phyloP scores from a whole-genome alignment of 2,888 invertebrate species.

The Marronus borbonicus region DNA sequence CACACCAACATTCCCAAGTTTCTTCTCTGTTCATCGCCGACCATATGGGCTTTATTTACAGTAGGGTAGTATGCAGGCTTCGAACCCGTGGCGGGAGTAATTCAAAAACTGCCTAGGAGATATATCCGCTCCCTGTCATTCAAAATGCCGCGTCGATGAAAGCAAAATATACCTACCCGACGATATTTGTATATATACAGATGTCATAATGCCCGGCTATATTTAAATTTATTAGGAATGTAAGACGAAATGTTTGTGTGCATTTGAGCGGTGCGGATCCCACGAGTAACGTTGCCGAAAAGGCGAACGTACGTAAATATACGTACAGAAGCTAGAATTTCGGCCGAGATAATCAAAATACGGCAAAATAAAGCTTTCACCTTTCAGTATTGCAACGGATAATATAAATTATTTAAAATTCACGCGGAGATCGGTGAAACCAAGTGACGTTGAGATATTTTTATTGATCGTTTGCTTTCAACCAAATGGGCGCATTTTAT shows the following conservation, averaged over 20 bases:
- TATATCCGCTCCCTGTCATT: constrained; percentile 40
- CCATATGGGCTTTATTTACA: constrained; percentile 25
- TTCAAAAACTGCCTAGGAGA: neutral
- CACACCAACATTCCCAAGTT: neutral
- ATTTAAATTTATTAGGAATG: constrained; percentile 45
- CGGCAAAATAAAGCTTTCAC: no score
- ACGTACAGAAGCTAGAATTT: neutral
- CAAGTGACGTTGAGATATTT: no score
- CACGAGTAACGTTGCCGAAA: no score
- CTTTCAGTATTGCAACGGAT: neutral
- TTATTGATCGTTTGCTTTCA: no score
- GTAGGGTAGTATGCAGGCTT: neutral
- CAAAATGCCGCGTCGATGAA: constrained; percentile 29
- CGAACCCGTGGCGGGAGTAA: no score
- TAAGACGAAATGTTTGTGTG: constrained; percentile 13
- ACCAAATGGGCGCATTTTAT: no score
- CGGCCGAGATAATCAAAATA: no score
- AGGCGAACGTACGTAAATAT: neutral
- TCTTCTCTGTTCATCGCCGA: neutral
- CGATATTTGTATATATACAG: constrained; percentile 45
- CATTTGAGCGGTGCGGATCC: neutral
- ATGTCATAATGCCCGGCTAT: constrained; percentile 28
- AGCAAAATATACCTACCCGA: constrained; percentile 39
- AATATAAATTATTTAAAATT: constrained; percentile 11
- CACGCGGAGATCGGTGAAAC: neutral